Percentiles rank a stretch among this genome's conserved stretches.
These are phyloP conservation scores for Lytechinus variegatus DNA, from an alignment of 35 echinoderm and acorn worm genomes.

Conservation along the genomic window DNA sequence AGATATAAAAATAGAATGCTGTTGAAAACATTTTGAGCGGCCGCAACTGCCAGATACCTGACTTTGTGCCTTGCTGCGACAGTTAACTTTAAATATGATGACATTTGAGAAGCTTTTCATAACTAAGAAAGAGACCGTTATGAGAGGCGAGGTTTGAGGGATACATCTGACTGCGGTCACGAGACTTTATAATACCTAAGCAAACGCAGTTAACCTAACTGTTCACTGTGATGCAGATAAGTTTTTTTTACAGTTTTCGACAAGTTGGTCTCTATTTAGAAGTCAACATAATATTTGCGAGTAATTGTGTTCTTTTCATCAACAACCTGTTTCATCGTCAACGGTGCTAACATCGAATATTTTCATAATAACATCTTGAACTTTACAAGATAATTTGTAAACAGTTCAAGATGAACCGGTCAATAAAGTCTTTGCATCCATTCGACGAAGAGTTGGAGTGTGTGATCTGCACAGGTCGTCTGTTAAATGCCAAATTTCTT, in stretches of 20 bases:
- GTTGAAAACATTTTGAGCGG: background rate
- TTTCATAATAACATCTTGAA: background rate
- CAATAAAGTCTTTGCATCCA: background rate
- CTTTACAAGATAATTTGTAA: background rate
- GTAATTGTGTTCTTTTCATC: background rate
- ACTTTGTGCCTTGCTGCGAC: background rate
- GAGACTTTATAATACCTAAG: background rate
- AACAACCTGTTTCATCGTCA: background rate
- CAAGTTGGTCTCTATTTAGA: background rate
- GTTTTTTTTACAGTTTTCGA: background rate
- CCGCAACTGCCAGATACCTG: background rate
- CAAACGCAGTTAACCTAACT: background rate
- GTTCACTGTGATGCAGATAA: background rate
- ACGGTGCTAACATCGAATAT: background rate
- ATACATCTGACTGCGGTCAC: background rate
- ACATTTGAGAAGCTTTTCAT: background rate
- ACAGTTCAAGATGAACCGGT: slow-evolving; percentile 1
- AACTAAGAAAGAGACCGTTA: background rate
- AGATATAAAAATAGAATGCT: background rate
- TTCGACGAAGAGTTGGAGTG: slow-evolving; percentile 41
- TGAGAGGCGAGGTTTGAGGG: background rate
- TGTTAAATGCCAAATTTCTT: slow-evolving; percentile 42
- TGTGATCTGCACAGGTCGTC: slow-evolving; percentile 18
- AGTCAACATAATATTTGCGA: background rate
- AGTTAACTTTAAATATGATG: background rate